phyloP scores from a whole-genome alignment of 2,797 vertebrate genomes.

The Anguilla pacifica region DNA sequence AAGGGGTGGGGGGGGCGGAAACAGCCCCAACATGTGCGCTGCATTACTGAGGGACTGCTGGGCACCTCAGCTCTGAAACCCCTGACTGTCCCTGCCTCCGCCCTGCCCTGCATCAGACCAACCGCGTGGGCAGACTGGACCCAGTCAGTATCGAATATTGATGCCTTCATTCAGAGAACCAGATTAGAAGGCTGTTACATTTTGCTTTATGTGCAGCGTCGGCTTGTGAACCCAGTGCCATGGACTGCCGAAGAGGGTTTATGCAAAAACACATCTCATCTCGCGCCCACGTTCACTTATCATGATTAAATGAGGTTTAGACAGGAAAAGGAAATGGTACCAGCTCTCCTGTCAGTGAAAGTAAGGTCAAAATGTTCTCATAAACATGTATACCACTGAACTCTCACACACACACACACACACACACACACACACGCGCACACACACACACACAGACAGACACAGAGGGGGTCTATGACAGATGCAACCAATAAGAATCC shows the following conservation, averaged over 20 bases:
- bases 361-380: too few species aligned
- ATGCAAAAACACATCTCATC: conserved; percentile 18
- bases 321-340: neutral
- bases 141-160: conserved; percentile 37
- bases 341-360: too few species aligned
- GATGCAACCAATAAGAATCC: neutral
- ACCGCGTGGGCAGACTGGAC: conserved; percentile 31
- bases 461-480: neutral
- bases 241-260: neutral
- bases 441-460: conserved; percentile 26
- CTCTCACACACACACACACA: conserved; percentile 17
- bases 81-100: conserved; percentile 24
- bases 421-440: neutral
- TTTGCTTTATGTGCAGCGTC: conserved; percentile 44
- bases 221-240: conserved; percentile 27
- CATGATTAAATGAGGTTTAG: neutral
- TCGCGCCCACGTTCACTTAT: neutral
- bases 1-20: neutral
- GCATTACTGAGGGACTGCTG: conserved; percentile 6
- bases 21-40: neutral
- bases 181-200: conserved; percentile 43
- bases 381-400: neutral
- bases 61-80: conserved; percentile 1
- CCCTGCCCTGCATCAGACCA: conserved; percentile 18
- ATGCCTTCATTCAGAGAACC: conserved; percentile 39